These are phyloP conservation scores for Engystomops pustulosus DNA, from an alignment of 2,113 vertebrate species.

Conservation along the genomic window DNA sequence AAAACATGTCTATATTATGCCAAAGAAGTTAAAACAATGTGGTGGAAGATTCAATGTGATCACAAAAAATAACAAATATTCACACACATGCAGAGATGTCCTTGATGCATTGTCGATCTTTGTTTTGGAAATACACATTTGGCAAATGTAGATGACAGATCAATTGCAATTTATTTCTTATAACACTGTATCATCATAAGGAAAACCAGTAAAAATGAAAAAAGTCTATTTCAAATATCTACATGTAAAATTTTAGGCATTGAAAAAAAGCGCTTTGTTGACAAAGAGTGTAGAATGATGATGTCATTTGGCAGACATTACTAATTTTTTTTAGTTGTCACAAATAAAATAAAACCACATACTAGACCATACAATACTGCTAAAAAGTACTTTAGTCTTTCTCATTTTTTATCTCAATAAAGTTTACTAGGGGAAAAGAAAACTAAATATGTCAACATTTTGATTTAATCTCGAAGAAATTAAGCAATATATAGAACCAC, in stretches of 20 bases:
- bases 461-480: constrained; percentile 74
- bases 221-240: constrained; percentile 90
- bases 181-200: constrained; percentile 87
- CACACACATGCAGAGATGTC: constrained; percentile 75
- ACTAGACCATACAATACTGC: constrained; percentile 90
- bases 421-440: constrained; percentile 78
- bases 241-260: constrained; percentile 96
- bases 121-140: constrained; percentile 85
- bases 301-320: constrained; percentile 83
- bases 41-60: constrained; percentile 43
- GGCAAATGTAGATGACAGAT: constrained; percentile 89
- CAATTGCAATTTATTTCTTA: constrained; percentile 87
- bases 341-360: constrained; percentile 84
- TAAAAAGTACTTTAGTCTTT: constrained; percentile 79
- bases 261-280: constrained; percentile 97
- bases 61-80: constrained; percentile 65
- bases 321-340: constrained; percentile 85
- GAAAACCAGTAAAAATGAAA: constrained; percentile 87
- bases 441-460: constrained; percentile 77
- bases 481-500: constrained; percentile 87
- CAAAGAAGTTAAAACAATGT: background rate
- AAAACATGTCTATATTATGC: background rate
- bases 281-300: constrained; percentile 85
- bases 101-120: constrained; percentile 69
- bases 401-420: constrained; percentile 69